Percentiles rank a stretch among this genome's conserved stretches.
Conservation (phyloP, 1,140 invertebrate species). For the Manduca sexta region DNA sequence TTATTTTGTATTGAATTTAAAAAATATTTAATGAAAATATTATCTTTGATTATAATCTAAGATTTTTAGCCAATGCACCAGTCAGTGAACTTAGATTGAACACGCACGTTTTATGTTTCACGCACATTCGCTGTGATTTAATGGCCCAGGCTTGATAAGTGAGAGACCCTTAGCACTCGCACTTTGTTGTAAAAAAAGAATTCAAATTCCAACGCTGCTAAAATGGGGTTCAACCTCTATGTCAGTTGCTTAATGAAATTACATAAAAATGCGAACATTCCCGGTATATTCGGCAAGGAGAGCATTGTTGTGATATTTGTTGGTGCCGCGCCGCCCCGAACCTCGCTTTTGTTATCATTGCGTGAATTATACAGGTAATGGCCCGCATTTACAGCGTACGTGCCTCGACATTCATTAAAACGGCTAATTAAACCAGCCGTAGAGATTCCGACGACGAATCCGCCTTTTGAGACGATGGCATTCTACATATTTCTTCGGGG, state of each 20-base stretch:
- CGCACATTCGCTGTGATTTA: too few species aligned
- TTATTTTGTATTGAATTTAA: neutral
- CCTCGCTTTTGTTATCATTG: constrained; percentile 53
- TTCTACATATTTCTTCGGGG: constrained; percentile 52
- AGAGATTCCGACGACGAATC: constrained; percentile 52
- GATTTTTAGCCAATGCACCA: too few species aligned
- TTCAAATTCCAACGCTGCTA: too few species aligned
- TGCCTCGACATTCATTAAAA: constrained; percentile 64
- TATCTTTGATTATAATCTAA: too few species aligned
- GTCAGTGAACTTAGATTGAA: too few species aligned
- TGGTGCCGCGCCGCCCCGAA: constrained; percentile 14
- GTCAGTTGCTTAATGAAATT: too few species aligned
- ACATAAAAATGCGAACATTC: neutral
- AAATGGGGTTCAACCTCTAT: too few species aligned
- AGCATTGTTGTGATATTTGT: constrained; percentile 11
- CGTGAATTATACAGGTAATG: constrained; percentile 62
- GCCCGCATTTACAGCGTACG: constrained; percentile 58
- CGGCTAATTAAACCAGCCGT: constrained; percentile 58
- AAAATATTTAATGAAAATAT: neutral
- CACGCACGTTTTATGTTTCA: too few species aligned
- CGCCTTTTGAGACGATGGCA: constrained; percentile 33
- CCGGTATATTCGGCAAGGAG: neutral
- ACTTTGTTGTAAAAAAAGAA: too few species aligned
- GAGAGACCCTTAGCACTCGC: too few species aligned
- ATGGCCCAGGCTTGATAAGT: too few species aligned